Evolutionary conservation across 2,888 invertebrate genomes (phyloP), one percentile per base, ranked within the genome.

Genomic region (Idaea straminata): DNA sequence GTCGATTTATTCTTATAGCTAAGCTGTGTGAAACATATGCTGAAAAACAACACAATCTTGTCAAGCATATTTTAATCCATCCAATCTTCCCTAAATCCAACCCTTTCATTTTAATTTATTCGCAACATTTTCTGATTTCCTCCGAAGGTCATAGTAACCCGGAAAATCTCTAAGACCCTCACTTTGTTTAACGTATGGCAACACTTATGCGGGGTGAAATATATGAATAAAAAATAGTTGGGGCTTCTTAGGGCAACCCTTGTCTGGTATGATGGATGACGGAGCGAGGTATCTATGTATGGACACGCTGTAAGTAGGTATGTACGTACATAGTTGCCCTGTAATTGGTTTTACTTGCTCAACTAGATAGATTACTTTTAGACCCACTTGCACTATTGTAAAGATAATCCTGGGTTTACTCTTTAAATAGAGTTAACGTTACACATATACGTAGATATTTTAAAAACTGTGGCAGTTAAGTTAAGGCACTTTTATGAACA

Each of bases 211-310:
- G 61, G 72, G 67, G 65, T 70, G 72, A 73, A 72, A 72, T 69
- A 66, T 72, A 76, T 76, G 75, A 76, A 76, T 76, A 76, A 75
- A 72, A 75, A 76, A 76, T 74, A 74, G 72, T 72, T 47, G 47
- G 47, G 47, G 47, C 47, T 47, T 47, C 47, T 47, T 47, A 47
- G 47, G 10, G 47, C 47, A 47, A 47, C 47, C 47, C 47, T 47
- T 47, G 47, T 47, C 47, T 47, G 10, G 10, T 47, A 47, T 47
- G 47, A 47, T 47, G 6, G 47, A 47, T 47, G 47, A 47, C 47
- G 47, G 13, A 47, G 10, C 47, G 47, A 47, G 7, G 7, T 13
- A 47, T 47, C 47, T 47, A 47, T 47, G 47, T 47, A 47, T 47
- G 10, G 10, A 47, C 47, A 47, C 0, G 10, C 47, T 47, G 47